phyloP scores from a whole-genome alignment of 1,140 invertebrate species.

The Hypsibius dujardini region DNA sequence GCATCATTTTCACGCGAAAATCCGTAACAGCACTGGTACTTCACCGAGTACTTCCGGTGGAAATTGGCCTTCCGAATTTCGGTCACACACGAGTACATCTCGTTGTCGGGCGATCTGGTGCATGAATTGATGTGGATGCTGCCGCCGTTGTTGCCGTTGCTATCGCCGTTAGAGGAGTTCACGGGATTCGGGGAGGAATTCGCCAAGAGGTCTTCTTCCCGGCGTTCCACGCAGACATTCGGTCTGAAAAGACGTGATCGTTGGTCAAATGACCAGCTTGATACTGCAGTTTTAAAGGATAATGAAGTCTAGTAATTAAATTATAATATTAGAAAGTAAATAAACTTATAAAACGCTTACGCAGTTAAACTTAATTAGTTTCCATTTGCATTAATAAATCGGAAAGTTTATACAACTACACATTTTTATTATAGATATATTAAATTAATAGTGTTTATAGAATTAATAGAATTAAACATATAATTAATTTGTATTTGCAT shows the following conservation, averaged over 20 bases:
- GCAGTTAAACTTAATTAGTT: too few relatives aligned
- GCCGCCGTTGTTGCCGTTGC: not conserved
- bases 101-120: not conserved
- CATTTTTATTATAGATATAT: not conserved
- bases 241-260: conserved; percentile 21
- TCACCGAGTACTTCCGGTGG: conserved; percentile 29
- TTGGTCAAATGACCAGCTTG: too few relatives aligned
- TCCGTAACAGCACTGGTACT: conserved; percentile 44
- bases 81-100: not conserved
- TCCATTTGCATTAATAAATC: too few relatives aligned
- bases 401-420: too few relatives aligned
- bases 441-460: not conserved
- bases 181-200: not conserved
- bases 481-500: not conserved
- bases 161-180: not conserved
- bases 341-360: not conserved
- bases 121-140: not conserved
- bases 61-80: not conserved
- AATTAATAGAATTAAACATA: not conserved
- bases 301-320: not conserved
- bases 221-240: conserved; percentile 37
- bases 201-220: conserved; percentile 30
- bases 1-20: conserved; percentile 33
- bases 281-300: not conserved
- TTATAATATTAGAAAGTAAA: not conserved